Percentiles rank a stretch among this genome's conserved stretches.
Evolutionary conservation across 2,797 vertebrate genomes (phyloP).

Genomic region (Diplodus puntazzo): DNA sequence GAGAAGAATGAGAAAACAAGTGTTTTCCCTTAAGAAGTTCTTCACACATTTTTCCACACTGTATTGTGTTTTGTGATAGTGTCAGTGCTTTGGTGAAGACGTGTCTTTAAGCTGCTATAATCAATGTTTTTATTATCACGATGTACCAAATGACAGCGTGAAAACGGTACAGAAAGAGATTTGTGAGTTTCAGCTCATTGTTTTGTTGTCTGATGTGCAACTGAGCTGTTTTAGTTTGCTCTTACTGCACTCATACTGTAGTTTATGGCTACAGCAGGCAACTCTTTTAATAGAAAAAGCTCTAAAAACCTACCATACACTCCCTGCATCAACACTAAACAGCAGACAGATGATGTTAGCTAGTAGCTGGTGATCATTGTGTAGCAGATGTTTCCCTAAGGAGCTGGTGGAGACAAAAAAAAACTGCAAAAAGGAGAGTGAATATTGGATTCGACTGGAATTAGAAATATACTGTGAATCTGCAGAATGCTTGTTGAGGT

Average conservation of each 20-base stretch:
- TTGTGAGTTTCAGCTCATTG: not conserved
- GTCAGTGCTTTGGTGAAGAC: no score
- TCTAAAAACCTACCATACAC: not conserved
- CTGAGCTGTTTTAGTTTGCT: not conserved
- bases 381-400: not conserved
- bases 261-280: not conserved
- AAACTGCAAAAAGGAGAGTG: not conserved
- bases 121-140: no score
- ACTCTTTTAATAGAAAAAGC: not conserved
- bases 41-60: not conserved
- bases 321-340: not conserved
- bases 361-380: not conserved
- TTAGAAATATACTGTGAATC: not conserved
- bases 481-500: not conserved
- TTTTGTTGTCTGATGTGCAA: not conserved
- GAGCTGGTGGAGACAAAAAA: not conserved
- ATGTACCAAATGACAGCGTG: not conserved
- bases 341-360: not conserved
- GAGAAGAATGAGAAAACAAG: not conserved
- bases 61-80: no score
- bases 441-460: not conserved
- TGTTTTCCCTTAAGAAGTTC: not conserved
- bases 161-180: no score
- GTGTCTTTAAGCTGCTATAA: no score
- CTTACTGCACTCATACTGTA: not conserved